phyloP scores from a whole-genome alignment of 2,888 invertebrate species.

The Drosophila stalkeri region DNA sequence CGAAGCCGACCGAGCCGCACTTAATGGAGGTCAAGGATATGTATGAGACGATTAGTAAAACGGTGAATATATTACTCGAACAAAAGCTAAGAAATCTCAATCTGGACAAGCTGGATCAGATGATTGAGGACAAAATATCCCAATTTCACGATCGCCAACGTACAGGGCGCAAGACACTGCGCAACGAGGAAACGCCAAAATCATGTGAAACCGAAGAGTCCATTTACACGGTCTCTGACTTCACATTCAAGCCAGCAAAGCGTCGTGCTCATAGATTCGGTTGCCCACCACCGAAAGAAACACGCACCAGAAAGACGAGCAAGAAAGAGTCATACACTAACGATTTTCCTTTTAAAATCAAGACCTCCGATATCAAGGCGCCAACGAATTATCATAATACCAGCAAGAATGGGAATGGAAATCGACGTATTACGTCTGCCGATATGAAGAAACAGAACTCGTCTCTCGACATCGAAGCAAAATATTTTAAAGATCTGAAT shows the following conservation, averaged over 20 bases:
- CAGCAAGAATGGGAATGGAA: not conserved
- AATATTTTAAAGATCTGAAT: conserved; percentile 32
- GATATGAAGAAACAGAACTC: conserved; percentile 7
- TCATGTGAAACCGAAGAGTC: not conserved
- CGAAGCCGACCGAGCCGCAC: not conserved
- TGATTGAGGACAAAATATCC: conserved; percentile 29
- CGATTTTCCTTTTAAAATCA: not conserved
- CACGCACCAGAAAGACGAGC: not conserved
- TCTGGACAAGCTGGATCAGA: conserved; percentile 24
- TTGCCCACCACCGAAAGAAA: not conserved
- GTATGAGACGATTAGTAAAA: conserved; percentile 19
- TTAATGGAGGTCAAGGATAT: conserved; percentile 30
- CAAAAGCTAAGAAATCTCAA: conserved; percentile 28
- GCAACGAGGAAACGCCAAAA: not conserved
- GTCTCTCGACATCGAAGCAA: conserved; percentile 5
- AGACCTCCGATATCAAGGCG: not conserved
- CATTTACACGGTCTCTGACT: not conserved
- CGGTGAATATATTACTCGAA: conserved; percentile 32
- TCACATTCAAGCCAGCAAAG: not conserved
- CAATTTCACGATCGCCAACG: conserved; percentile 9
- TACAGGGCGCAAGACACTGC: not conserved
- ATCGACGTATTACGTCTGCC: not conserved
- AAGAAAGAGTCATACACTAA: not conserved
- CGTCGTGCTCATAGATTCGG: not conserved
- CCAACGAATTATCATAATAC: not conserved